Evolutionary conservation across 1,140 invertebrate species (phyloP), one percentile per base, ranked within the genome.

Genomic region (Pseudoatta argentina): DNA sequence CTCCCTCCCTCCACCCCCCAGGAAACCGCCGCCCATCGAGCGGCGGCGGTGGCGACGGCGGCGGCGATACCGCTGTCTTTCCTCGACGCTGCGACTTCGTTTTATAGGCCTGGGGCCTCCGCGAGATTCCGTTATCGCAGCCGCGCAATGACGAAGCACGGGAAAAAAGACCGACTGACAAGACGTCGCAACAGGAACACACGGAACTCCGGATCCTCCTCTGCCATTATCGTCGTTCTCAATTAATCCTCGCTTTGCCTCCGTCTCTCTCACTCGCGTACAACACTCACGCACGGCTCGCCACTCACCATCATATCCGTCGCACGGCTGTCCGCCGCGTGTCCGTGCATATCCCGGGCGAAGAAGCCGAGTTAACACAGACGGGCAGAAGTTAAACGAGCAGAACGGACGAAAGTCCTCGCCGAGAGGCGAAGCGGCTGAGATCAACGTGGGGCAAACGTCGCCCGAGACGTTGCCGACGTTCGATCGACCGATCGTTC

Each of bases 241-340:
- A 18, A 66, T 66, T 27, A 27, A 34, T 27, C 48, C 34, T 14
- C 39, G 53, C 24, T 59, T 34, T 44, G 8, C 39, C 67, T 69
- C 48, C 30, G 16, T 57, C 51, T 27, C 14, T 57, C 48, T 30
- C 24, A 34, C 27, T 34, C 44, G 18, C 57, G 16, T 21, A n/a
- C 34, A 12, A 59, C n/a, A 75, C 30, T 30, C 73, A 14, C n/a
- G 30, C 64, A 14, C 21, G 16, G 5, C 21, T 59, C 53, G 21
- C 24, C 71, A 89, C 88, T 89, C 88, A 89, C 89, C 88, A 90
- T 82, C 67, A 24, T 90, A 90, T 90, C 88, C 81, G 86, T 75
- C 85, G 75, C 44, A 89, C 89, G 53, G 73, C 73, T 81, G 88
- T 79, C n/a, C 77, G 71, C 72, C 79, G 79, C 88, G 85, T 90